Base-by-base conservation (phyloP, 1,140 invertebrate genomes). In the Bombus consobrinus region DNA sequence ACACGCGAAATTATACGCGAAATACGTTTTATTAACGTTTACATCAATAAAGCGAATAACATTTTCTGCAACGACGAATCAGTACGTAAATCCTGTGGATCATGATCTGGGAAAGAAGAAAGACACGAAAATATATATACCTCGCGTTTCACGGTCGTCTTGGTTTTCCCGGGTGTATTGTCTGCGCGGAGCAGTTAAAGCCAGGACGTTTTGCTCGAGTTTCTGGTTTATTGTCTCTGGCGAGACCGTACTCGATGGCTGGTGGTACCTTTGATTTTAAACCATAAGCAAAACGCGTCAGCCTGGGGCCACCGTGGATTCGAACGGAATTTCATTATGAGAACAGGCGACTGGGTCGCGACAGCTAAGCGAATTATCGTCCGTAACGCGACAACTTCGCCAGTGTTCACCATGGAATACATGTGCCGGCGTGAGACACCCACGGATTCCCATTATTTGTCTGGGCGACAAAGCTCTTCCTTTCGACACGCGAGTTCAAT, bases 241-340 rank as follows among this genome's bases (percentile, higher is more conserved):
- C 57, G 34, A 59, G 64, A 64, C 43, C 66, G 32, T 28, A 64
- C 12, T n/a, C 57, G 32, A 47, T n/a, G 39, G 74, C 32, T 77
- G 80, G 57, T 57, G 72, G 57, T 57, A 59, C 34, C 78, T 86
- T 86, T 81, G 83, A 90, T 84, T 90, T 81, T 72, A 84, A 86
- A 77, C 32, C 74, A 12, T 43, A 83, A 86, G 62, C 47, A 72
- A 88, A 88, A 64, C 78, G n/a, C 39, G 32, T 15, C n/a, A 8
- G 18, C 53, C 37, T 10, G 32, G 6, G 57, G 22, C 34, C 82
- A 78, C 64, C 74, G 39, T 68, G 41, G 37, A 25, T 59, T 79
- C 71, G 62, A 83, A 85, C 39, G 89, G 75, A 85, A 90, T 89
- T 90, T 90, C 81, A 82, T 89, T 87, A 82, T 34, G 62, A 39